Conservation (phyloP, 2,797 vertebrate genomes). For the Macrochelys suwanniensis region DNA sequence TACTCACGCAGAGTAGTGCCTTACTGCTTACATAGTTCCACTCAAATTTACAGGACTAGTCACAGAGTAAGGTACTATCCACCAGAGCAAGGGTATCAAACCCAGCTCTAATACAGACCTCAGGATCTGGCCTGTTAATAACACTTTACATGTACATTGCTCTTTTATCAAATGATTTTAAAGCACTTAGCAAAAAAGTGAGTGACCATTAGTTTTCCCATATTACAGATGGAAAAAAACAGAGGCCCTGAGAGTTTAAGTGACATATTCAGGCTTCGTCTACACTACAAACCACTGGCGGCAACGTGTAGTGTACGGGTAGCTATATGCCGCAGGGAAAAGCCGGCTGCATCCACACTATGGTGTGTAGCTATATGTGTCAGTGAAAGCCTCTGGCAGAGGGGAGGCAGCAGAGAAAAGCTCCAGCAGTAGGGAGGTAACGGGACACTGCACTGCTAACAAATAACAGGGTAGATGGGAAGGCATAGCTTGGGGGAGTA, state of each 20-base stretch:
- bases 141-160: background rate
- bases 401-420: background rate
- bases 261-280: background rate
- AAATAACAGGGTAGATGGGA: background rate
- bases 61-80: background rate
- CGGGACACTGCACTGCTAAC: background rate
- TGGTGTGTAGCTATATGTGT: background rate
- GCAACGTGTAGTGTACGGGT: no score
- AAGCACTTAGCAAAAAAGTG: conserved; percentile 12
- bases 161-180: background rate
- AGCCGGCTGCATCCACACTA: background rate
- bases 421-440: background rate
- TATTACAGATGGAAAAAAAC: background rate
- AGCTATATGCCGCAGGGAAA: background rate
- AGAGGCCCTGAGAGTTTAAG: background rate
- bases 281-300: background rate
- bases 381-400: background rate
- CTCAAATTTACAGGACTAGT: background rate
- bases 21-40: background rate
- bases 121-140: background rate
- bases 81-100: background rate
- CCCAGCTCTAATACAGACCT: background rate
- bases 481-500: background rate
- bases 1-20: background rate
- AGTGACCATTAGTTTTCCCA: background rate